phyloP scores from a whole-genome alignment of 2,113 vertebrate species.

The Daubentonia madagascariensis region DNA sequence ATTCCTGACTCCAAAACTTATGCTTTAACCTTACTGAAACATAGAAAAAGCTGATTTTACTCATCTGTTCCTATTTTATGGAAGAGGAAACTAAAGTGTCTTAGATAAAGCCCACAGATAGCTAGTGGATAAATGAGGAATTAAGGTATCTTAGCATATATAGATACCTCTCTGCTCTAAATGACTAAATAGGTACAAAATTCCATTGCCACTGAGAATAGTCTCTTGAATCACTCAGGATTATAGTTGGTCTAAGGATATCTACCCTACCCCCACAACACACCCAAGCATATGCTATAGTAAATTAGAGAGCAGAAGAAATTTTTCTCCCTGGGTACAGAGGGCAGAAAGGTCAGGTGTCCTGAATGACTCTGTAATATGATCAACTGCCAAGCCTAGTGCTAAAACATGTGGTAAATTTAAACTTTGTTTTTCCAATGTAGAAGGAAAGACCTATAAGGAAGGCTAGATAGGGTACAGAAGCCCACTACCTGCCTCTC shows the following conservation, averaged over 20 bases:
- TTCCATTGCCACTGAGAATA: not conserved
- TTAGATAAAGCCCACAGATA: not conserved
- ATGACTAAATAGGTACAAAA: not conserved
- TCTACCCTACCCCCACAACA: not conserved
- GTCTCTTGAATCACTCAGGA: not conserved
- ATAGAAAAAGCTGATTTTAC: not conserved
- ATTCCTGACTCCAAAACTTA: not conserved
- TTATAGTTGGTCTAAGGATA: not conserved
- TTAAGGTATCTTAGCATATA: not conserved
- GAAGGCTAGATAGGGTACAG: not conserved
- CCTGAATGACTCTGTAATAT: not conserved
- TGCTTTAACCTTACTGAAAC: not conserved
- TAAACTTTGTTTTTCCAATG: conserved; percentile 39
- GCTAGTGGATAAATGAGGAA: not conserved
- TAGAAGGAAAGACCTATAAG: not conserved
- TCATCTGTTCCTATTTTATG: not conserved
- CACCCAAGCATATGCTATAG: not conserved
- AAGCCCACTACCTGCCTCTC: not conserved
- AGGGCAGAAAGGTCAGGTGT: not conserved
- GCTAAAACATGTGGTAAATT: conserved; percentile 31
- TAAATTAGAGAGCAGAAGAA: not conserved
- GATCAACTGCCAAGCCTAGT: not conserved
- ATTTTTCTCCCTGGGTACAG: not conserved
- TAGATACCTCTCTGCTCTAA: not conserved
- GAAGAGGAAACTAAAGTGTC: not conserved